Conservation (phyloP, 2,797 vertebrate species). For the Syndactyla subalaris region DNA sequence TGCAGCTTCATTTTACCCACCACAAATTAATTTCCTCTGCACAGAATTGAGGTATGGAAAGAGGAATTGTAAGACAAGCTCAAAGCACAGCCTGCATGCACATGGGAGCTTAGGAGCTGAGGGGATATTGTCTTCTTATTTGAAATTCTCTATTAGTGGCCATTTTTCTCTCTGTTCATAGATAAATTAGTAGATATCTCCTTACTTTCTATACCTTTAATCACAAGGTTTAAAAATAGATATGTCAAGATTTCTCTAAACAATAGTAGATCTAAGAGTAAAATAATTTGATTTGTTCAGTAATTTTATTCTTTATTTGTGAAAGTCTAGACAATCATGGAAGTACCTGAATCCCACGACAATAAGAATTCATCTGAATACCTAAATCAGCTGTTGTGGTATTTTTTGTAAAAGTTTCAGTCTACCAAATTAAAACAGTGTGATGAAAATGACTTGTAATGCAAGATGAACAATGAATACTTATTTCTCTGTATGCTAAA, state of each 20-base stretch:
- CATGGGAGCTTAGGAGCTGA: background rate
- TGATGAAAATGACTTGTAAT: background rate
- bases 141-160: background rate
- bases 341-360: background rate
- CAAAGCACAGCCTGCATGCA: background rate
- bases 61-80: background rate
- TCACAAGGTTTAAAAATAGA: background rate
- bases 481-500: background rate
- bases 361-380: background rate
- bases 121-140: rapidly evolving
- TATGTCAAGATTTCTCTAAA: background rate
- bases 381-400: background rate
- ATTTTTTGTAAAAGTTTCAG: background rate
- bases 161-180: background rate
- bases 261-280: background rate
- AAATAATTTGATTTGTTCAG: background rate
- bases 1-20: background rate
- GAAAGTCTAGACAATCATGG: background rate
- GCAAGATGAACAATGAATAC: background rate
- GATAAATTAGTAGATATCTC: background rate
- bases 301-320: background rate
- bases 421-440: background rate
- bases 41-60: background rate
- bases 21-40: background rate
- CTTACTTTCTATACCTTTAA: rapidly evolving